Evolutionary conservation across 2,888 invertebrate species (phyloP).

Genomic region (Eupithecia inturbata): DNA sequence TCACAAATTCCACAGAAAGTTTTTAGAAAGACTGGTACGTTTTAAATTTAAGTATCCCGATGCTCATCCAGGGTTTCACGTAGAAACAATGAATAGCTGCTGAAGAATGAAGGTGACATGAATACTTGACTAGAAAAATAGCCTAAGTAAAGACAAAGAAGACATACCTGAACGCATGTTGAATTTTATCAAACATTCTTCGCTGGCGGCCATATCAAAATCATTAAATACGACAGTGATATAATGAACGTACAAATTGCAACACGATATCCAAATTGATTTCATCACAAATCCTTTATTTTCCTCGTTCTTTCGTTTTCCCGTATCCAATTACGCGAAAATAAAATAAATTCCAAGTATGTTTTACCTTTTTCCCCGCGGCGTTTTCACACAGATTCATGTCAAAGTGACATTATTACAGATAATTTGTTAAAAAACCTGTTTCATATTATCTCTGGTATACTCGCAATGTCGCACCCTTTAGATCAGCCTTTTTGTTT

Average conservation of each 20-base stretch:
- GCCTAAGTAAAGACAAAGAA: neutral
- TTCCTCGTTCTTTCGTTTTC: slow-evolving; percentile 9
- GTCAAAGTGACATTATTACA: slow-evolving; percentile 22
- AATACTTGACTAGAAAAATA: too few species aligned
- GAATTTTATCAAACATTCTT: neutral
- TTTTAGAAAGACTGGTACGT: neutral
- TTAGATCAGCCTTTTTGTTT: slow-evolving; percentile 14
- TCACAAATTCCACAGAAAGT: neutral
- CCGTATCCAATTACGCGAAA: slow-evolving; percentile 6
- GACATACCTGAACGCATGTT: neutral
- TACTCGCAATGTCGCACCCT: slow-evolving; percentile 17
- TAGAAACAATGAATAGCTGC: neutral
- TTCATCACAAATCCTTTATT: slow-evolving; percentile 1
- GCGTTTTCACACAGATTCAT: slow-evolving; percentile 17
- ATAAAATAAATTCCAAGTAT: slow-evolving; percentile 16
- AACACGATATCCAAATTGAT: slow-evolving; percentile 15
- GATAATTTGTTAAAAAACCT: slow-evolving; percentile 13
- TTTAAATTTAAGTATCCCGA: neutral
- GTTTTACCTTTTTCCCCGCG: slow-evolving; percentile 3
- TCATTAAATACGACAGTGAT: neutral
- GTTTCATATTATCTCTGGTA: slow-evolving; percentile 9
- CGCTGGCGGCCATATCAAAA: neutral
- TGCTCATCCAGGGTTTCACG: neutral
- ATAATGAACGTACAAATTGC: slow-evolving; percentile 17
- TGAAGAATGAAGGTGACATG: too few species aligned